Base-by-base conservation (phyloP, 35 echinoderm and acorn worm genomes). In the Ophiothrix spiculata region DNA sequence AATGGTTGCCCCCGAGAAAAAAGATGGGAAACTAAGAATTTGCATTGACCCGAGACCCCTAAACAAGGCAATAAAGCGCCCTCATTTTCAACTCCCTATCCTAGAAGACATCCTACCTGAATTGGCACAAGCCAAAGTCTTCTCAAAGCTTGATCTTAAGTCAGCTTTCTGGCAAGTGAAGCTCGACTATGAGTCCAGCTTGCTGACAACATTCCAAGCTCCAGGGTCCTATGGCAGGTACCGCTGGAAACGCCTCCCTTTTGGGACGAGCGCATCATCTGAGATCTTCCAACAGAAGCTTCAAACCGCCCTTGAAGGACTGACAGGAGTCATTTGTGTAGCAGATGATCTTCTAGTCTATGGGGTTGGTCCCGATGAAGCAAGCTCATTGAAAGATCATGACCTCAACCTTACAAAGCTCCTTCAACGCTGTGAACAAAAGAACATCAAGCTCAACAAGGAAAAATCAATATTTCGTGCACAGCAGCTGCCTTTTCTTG, bases 141-240 rank as follows among this genome's bases (percentile, higher is more conserved):
- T 93, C 81, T 84, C 39, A 14, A 74, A 34, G 6, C 31, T 92
- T 42, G 90, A 92, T 89, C 73, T 85, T 13, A 91, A 87, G 46
- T 83, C 86, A 75, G 94, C 82, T 0, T 97, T 89, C 35, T 92
- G 77, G 90, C 94, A 97, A 56, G 80, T 92, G 0, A 74, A 85
- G 12, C 49, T 92, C 17, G 90, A 92, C 78, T 76, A 92, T 21
- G 83, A 82, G 31, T 90, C 77, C 81, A 89, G 75, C 28, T 37
- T 41, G 19, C 79, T 90, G 32, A 94, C 82, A 12, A 86, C 83
- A 1, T 90, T 90, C 74, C 80, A 81, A 10, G 82, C 90, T 0
- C 90, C 83, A 74, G n/a, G n/a, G n/a, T 6, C 42, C 42, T 92
- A 39, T 82, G 92, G 87, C 1, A 16, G 92, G 60, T 94, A 94